These are phyloP conservation scores for Miniopterus natalensis DNA, from an alignment of 2,113 vertebrate species.

Conservation along the genomic window DNA sequence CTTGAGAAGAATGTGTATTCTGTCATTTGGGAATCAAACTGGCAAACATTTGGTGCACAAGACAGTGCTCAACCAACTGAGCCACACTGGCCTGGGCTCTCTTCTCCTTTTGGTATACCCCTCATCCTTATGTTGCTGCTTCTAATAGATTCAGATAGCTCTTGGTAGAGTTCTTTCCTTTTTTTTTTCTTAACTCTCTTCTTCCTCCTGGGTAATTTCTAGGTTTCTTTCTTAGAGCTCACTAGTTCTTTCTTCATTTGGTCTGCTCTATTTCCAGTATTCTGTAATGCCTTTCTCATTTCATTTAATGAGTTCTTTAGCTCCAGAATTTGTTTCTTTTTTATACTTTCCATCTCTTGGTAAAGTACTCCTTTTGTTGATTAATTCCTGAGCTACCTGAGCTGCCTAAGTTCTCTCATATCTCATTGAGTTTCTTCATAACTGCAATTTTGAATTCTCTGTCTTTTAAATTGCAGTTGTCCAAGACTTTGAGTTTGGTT, in stretches of 20 bases:
- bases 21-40: too few relatives aligned
- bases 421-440: neutral
- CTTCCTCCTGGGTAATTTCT: neutral
- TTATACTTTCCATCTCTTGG: neutral
- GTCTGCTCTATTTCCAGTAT: neutral
- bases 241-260: neutral
- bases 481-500: neutral
- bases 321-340: neutral
- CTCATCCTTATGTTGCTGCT: neutral
- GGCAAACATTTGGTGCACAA: too few relatives aligned
- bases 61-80: too few relatives aligned
- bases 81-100: neutral
- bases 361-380: neutral
- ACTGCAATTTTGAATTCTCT: neutral
- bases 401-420: neutral
- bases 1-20: too few relatives aligned
- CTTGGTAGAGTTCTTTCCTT: neutral
- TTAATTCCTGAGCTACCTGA: neutral
- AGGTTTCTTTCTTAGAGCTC: neutral
- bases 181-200: neutral
- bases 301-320: neutral
- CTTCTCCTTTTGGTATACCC: neutral
- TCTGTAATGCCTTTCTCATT: neutral
- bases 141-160: neutral
- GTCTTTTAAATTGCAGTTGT: neutral